Conservation (phyloP, 2,797 vertebrate genomes). For the Rhinella marina region DNA sequence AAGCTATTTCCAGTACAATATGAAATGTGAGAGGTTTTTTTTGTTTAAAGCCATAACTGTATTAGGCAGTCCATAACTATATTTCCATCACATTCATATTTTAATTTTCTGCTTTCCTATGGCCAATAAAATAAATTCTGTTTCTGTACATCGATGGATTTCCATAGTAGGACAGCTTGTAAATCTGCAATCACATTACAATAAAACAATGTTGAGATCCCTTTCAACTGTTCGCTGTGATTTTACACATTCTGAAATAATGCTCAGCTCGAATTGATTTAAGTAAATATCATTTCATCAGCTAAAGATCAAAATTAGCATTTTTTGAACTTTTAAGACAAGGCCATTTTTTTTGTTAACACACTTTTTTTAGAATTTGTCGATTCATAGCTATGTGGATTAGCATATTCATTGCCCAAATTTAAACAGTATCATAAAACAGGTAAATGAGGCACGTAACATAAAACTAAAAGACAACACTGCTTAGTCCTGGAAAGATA, state of each 20-base stretch:
- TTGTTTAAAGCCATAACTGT: background rate
- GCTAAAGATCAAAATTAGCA: conserved; percentile 46
- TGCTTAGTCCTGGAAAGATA: conserved; percentile 47
- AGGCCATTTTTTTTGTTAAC: conserved; percentile 19
- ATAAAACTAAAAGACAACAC: conserved; percentile 54
- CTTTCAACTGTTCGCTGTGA: background rate
- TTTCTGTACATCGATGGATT: background rate
- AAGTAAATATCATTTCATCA: conserved; percentile 40
- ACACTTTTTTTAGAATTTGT: conserved; percentile 1
- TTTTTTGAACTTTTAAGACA: conserved; percentile 40
- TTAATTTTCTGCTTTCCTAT: background rate
- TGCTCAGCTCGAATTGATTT: background rate
- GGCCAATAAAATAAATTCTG: background rate
- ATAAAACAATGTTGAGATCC: conserved; percentile 11
- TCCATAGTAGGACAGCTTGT: background rate
- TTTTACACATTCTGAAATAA: background rate
- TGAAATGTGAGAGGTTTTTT: background rate
- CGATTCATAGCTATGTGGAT: background rate
- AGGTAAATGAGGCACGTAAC: conserved; percentile 21
- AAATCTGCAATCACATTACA: background rate
- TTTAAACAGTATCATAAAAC: conserved; percentile 1
- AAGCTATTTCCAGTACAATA: background rate
- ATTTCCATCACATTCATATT: background rate
- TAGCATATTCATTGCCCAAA: background rate
- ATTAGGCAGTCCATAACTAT: background rate